Percentiles rank a stretch among this genome's conserved stretches.
Conservation (phyloP, 2,113 vertebrate genomes). For the Mellivora capensis region DNA sequence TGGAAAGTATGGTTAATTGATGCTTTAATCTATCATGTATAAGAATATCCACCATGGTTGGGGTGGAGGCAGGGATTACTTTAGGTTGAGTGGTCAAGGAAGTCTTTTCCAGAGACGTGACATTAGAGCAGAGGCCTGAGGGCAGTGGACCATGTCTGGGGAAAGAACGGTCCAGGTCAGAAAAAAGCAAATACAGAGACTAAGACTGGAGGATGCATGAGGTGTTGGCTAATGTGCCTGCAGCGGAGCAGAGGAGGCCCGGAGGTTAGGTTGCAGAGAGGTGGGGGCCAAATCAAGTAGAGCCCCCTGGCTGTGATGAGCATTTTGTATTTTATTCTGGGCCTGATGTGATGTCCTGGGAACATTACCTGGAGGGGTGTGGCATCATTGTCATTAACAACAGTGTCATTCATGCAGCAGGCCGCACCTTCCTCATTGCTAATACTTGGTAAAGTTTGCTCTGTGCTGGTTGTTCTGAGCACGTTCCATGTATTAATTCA, state of each 20-base stretch:
- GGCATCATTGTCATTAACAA: neutral
- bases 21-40: neutral
- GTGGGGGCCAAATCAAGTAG: neutral
- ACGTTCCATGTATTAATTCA: neutral
- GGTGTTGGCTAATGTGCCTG: no score
- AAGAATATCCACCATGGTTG: neutral
- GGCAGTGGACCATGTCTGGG: neutral
- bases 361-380: neutral
- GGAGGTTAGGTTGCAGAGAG: neutral
- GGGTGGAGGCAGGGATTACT: neutral
- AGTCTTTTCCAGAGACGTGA: neutral
- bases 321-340: neutral
- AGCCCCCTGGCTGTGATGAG: neutral
- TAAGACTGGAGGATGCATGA: neutral
- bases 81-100: neutral
- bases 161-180: neutral
- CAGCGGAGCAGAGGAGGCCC: neutral
- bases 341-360: no score
- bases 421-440: neutral
- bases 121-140: neutral
- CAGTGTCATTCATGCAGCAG: neutral
- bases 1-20: neutral
- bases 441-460: neutral
- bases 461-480: neutral
- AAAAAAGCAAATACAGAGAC: neutral